These are phyloP conservation scores for Puntigrus tetrazona DNA, from an alignment of 2,113 vertebrate species.

Conservation along the genomic window DNA sequence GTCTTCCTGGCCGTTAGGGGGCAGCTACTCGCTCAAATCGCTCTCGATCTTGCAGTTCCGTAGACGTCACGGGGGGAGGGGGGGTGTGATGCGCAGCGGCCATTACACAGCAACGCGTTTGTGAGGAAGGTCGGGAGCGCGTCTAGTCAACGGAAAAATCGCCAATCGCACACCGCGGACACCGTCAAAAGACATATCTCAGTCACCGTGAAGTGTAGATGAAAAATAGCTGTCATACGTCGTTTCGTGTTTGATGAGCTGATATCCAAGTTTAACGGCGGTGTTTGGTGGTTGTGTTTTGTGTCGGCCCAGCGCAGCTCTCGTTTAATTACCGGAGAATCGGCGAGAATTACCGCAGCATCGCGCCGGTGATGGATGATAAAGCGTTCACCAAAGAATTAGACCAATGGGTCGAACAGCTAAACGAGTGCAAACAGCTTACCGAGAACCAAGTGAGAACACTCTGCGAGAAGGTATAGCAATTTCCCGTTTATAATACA, in stretches of 20 bases:
- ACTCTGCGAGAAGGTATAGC: constrained; percentile 77
- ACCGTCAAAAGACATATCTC: not conserved
- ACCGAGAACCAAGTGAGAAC: constrained; percentile 78
- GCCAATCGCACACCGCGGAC: not conserved
- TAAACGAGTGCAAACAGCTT: constrained; percentile 80
- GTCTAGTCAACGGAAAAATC: constrained; percentile 14
- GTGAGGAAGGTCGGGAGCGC: constrained; percentile 62
- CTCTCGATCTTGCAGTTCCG: constrained; percentile 40
- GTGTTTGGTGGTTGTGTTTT: constrained; percentile 10
- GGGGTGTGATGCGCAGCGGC: too few relatives aligned
- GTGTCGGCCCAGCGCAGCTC: constrained; percentile 18
- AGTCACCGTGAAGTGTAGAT: too few relatives aligned
- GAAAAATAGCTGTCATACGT: not conserved
- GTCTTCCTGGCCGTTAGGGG: constrained; percentile 52
- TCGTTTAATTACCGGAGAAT: not conserved
- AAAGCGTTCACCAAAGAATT: constrained; percentile 79
- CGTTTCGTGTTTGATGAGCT: not conserved
- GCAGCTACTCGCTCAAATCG: constrained; percentile 26
- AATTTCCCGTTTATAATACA: not conserved
- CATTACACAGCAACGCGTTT: constrained; percentile 66
- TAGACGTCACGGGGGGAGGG: constrained; percentile 59
- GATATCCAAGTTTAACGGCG: constrained; percentile 2
- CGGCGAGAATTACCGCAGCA: not conserved
- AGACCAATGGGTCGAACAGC: constrained; percentile 80
- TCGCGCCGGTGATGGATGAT: constrained; percentile 72